These are phyloP conservation scores for Cryptus viduatorius DNA, from an alignment of 2,888 invertebrate species.

Conservation along the genomic window DNA sequence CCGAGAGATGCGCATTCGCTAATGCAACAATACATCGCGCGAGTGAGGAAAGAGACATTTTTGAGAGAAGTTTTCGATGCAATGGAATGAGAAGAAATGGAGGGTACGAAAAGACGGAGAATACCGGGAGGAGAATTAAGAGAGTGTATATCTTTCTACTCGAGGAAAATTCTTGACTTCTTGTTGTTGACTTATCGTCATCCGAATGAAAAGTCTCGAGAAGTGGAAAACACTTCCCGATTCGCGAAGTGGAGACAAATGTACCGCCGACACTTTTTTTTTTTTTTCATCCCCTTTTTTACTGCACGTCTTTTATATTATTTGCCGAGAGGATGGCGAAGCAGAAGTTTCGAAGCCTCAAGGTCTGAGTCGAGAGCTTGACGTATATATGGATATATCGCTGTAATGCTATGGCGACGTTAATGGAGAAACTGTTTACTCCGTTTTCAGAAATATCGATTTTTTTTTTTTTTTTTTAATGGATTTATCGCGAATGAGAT, in stretches of 20 bases:
- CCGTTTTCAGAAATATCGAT: not conserved
- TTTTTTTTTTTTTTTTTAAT: no score
- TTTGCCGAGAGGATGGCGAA: not conserved
- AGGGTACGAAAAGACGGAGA: constrained; percentile 8
- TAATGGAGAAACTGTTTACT: not conserved
- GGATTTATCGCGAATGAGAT: no score
- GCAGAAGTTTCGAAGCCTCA: not conserved
- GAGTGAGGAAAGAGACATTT: constrained; percentile 7
- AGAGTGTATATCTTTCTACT: constrained; percentile 39
- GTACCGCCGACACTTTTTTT: constrained; percentile 22
- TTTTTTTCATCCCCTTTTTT: no score
- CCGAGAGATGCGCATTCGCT: constrained; percentile 13
- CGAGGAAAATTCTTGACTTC: constrained; percentile 36
- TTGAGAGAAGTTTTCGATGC: constrained; percentile 22
- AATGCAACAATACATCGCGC: not conserved
- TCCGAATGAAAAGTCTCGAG: constrained; percentile 6
- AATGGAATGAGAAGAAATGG: constrained; percentile 34
- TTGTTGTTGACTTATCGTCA: constrained; percentile 44
- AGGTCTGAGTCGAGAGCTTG: not conserved
- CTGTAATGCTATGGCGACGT: not conserved
- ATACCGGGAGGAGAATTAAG: constrained; percentile 7
- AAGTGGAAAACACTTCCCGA: constrained; percentile 22
- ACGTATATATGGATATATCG: not conserved
- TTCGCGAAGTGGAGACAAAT: not conserved
- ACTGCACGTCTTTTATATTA: not conserved